Percentiles rank a stretch among this genome's conserved stretches.
Conservation (phyloP, 2,113 vertebrate species). For the rat (Rattus norvegicus) region GRCr8 NC_086022.1:150152001-150152500, state of each 20-base stretch:
- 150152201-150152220: slow-evolving; percentile 29
- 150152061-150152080: background rate
- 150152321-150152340: slow-evolving; percentile 30
- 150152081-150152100: background rate
- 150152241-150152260: background rate
- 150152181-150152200: slow-evolving; percentile 1
- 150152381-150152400: background rate
- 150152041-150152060: slow-evolving; percentile 1
- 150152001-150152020: slow-evolving; percentile 29
- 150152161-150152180: background rate
- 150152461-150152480: background rate
- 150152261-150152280: background rate
- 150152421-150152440: background rate
- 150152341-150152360: background rate
- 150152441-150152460: background rate
- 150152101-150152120: background rate
- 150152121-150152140: background rate
- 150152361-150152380: background rate
- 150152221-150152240: background rate
- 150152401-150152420: background rate
- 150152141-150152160: background rate
- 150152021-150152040: background rate
- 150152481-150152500: background rate
- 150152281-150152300: background rate
- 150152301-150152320: slow-evolving; percentile 36